A percentile compares a stretch with the other conserved stretches of the same genome.
phyloP scores from a whole-genome alignment of 2,888 invertebrate genomes.

The Mesodorylaimus sp. region DNA sequence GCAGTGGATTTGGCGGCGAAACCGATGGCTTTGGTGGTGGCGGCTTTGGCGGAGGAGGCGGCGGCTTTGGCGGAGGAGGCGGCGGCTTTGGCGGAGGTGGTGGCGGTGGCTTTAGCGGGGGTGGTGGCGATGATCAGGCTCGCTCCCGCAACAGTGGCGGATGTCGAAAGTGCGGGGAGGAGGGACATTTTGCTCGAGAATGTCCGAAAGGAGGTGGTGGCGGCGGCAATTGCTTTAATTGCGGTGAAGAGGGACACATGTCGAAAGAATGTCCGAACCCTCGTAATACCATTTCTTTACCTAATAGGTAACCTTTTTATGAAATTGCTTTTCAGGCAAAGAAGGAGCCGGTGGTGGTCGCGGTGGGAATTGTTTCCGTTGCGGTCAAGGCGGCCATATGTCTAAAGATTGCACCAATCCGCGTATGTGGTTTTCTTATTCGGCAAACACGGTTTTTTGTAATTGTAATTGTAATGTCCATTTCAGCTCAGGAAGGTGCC shows the following conservation, averaged over 20 bases:
- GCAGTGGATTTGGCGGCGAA: background rate
- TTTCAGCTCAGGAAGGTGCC: background rate
- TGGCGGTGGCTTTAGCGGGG: background rate
- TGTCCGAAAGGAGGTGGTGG: conserved; percentile 6
- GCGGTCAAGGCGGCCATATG: conserved; percentile 1
- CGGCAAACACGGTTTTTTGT: background rate
- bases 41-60: background rate
- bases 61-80: conserved; percentile 9
- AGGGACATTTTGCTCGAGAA: background rate
- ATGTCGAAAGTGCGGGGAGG: background rate
- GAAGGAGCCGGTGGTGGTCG: background rate
- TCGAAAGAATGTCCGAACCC: background rate
- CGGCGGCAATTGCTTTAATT: background rate
- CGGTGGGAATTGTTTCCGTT: background rate
- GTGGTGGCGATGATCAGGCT: background rate
- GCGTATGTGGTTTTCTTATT: background rate
- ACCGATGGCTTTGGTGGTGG: background rate
- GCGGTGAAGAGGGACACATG: conserved; percentile 3
- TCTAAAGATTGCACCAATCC: conserved; percentile 2
- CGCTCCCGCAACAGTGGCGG: background rate
- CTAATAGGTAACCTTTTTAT: no score
- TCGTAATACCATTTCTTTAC: no score
- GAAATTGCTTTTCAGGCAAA: background rate
- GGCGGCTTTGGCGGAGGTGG: background rate
- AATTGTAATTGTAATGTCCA: background rate